phyloP scores from a whole-genome alignment of 1,140 invertebrate species.

The Brachionus angularis region DNA sequence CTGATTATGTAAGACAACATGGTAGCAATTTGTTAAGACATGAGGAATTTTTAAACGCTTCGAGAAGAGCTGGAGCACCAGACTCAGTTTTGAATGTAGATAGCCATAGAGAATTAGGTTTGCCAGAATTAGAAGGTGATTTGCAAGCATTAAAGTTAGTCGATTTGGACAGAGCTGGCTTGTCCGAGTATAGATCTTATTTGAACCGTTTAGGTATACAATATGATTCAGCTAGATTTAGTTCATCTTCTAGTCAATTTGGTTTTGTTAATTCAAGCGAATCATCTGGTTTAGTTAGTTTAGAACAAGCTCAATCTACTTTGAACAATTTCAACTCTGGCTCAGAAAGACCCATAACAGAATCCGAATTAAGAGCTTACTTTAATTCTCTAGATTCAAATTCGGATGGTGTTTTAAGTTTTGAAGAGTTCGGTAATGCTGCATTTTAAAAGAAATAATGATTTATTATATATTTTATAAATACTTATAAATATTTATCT shows the following conservation, averaged over 20 bases:
- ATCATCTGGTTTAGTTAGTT: not conserved
- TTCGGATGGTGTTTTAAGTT: slow-evolving; percentile 16
- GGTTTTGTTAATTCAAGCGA: not conserved
- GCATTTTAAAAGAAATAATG: slow-evolving; percentile 29
- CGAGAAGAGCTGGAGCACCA: not conserved
- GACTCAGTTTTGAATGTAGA: not conserved
- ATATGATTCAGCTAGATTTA: not conserved
- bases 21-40: slow-evolving; percentile 12
- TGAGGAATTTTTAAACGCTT: slow-evolving; percentile 5
- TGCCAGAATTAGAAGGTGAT: slow-evolving; percentile 37
- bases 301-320: slow-evolving; percentile 5
- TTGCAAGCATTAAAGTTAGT: slow-evolving; percentile 21
- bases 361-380: slow-evolving; percentile 17
- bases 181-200: slow-evolving; percentile 6
- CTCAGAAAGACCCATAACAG: slow-evolving; percentile 1
- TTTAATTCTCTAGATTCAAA: slow-evolving; percentile 18
- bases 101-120: slow-evolving; percentile 12
- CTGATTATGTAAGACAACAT: slow-evolving; percentile 21
- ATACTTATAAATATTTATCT: no score
- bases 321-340: not conserved
- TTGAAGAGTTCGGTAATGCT: slow-evolving; percentile 24
- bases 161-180: slow-evolving; percentile 32
- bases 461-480: no score
- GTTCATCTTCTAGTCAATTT: not conserved
- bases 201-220: not conserved